phyloP scores from a whole-genome alignment of 2,113 vertebrate species.

The Semnornis frantzii region DNA sequence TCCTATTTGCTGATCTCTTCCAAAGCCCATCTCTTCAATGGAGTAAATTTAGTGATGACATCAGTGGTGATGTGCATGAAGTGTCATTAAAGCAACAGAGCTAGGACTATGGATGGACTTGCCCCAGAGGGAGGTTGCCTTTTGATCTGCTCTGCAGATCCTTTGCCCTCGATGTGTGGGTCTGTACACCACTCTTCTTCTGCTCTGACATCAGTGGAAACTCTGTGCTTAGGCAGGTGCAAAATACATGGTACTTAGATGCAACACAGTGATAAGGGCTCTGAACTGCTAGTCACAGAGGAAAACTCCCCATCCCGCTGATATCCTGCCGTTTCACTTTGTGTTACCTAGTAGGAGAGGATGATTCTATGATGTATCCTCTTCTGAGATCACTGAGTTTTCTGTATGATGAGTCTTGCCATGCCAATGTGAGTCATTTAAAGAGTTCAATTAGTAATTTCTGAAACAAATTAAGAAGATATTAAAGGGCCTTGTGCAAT shows the following conservation, averaged over 20 bases:
- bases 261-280: not conserved
- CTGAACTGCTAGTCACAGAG: not conserved
- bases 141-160: not conserved
- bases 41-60: not conserved
- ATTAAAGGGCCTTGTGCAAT: constrained; percentile 8
- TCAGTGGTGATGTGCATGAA: not conserved
- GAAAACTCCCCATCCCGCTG: not conserved
- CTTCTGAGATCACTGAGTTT: constrained; percentile 2
- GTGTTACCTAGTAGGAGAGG: not conserved
- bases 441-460: constrained; percentile 54
- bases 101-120: not conserved
- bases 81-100: not conserved
- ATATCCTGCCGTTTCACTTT: not conserved
- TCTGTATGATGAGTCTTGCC: not conserved
- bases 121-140: not conserved
- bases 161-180: not conserved
- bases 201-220: constrained; percentile 13
- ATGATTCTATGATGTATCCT: not conserved
- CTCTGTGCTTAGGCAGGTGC: not conserved
- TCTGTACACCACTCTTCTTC: not conserved
- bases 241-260: not conserved
- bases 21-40: not conserved
- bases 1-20: not conserved
- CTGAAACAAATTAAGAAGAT: constrained; percentile 47
- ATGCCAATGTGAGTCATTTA: constrained; percentile 39